phyloP scores from a whole-genome alignment of 2,888 invertebrate species.

The Eupithecia tripunctaria region DNA sequence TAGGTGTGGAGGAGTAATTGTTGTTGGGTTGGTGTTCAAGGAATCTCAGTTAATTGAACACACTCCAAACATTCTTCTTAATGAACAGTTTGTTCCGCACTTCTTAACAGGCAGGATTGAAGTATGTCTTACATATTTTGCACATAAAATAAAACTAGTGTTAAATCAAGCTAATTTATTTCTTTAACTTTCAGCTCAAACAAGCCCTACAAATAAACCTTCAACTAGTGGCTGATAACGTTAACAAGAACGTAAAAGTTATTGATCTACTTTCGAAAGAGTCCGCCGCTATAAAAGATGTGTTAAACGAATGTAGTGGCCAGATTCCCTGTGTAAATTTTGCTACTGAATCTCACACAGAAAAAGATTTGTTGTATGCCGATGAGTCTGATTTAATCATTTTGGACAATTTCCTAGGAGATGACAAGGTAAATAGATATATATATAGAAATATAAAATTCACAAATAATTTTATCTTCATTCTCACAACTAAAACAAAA shows the following conservation, averaged over 20 bases:
- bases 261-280: conserved; percentile 47
- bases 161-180: not conserved
- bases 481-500: not conserved
- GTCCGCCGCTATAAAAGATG: conserved; percentile 40
- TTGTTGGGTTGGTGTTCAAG: conserved; percentile 47
- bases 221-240: conserved; percentile 61
- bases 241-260: conserved; percentile 44
- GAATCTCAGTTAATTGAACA: conserved; percentile 43
- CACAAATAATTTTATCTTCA: not conserved
- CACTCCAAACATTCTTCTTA: conserved; percentile 46
- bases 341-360: conserved; percentile 32
- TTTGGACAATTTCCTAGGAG: conserved; percentile 52
- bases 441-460: not conserved
- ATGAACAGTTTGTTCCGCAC: conserved; percentile 50
- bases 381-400: conserved; percentile 53
- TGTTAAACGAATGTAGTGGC: conserved; percentile 45
- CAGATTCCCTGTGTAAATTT: conserved; percentile 39
- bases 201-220: conserved; percentile 56
- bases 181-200: conserved; percentile 48
- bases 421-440: conserved; percentile 52
- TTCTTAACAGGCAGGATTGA: conserved; percentile 45
- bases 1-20: conserved; percentile 53
- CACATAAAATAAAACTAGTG: not conserved
- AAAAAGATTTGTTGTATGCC: conserved; percentile 27
- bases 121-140: conserved; percentile 41